Evolutionary conservation across 1,140 invertebrate genomes (phyloP), one percentile per base, ranked within the genome.

Genomic region (Solen grandis): DNA sequence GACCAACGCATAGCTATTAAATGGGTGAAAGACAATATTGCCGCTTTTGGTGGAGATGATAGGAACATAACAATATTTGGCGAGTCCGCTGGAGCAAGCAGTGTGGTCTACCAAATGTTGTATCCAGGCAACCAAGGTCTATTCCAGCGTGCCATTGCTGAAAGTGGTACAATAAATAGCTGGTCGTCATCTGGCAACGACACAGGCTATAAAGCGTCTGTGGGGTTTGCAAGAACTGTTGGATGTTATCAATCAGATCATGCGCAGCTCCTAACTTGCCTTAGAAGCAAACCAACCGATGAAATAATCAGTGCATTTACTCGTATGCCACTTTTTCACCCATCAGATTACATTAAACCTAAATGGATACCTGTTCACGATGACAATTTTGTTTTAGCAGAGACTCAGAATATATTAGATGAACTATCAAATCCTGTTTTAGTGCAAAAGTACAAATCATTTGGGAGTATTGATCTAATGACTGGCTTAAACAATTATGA

Each of bases 1-100:
- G 96, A 97, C 91, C 95, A 96, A 91, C 94, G 96, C 0, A 89
- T 93, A 38, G 95, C 95, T 62, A 22, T 66, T 5, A 19, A 46
- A 13, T 66, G 63, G 63, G 63, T 66, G 4, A 35, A 66, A 16
- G 63, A 35, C 4, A 66, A 86, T 41, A 77, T 86, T 16, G 52
- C 36, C 5, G 36, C 35, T 5, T 86, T 84, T 52, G 65, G 83
- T 1, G 85, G 85, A 5, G 62, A 86, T 60, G 27, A 46, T 29
- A 25, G 55, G 19, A 29, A 73, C 2, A 75, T 86, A 8, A 86
- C 85, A 1, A 70, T 86, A 38, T 82, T 80, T 55, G 85, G 85
- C 25, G 62, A 84, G 41, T 75, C 74, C 41, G 80, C 85, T 16
- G 85, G 85, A 22, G 79, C 36, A 22, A 13, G 38, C 22, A 66